Evolutionary conservation across 1,140 invertebrate species (phyloP).

Genomic region (Dendrolimus kikuchii): DNA sequence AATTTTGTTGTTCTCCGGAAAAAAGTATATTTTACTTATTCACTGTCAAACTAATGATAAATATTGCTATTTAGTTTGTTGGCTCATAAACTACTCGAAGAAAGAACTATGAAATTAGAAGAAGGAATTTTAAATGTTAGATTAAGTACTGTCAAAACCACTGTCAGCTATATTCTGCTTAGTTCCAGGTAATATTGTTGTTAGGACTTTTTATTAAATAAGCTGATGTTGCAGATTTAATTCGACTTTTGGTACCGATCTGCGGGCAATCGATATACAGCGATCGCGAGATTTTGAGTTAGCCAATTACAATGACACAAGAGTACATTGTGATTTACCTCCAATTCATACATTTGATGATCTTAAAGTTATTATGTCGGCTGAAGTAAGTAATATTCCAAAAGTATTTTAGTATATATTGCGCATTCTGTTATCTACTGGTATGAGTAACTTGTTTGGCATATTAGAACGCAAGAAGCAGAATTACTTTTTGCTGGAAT

Average conservation of each 20-base stretch:
- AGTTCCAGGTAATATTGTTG: not conserved
- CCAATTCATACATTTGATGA: slow-evolving; percentile 1
- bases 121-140: too few species aligned
- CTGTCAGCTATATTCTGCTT: too few species aligned
- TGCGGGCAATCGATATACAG: slow-evolving; percentile 6
- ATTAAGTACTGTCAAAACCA: too few species aligned
- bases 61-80: too few species aligned
- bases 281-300: slow-evolving; percentile 1
- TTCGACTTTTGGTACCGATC: slow-evolving; percentile 1
- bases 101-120: too few species aligned
- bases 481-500: too few species aligned
- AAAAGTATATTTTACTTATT: too few species aligned
- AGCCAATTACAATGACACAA: not conserved
- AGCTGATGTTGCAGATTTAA: not conserved
- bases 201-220: not conserved
- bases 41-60: too few species aligned
- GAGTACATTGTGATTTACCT: not conserved
- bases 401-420: not conserved
- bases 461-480: too few species aligned
- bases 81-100: too few species aligned
- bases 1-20: too few species aligned
- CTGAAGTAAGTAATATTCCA: not conserved
- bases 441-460: too few species aligned
- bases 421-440: not conserved
- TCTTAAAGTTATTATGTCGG: not conserved